Evolutionary conservation across 2,113 vertebrate species (phyloP).

Genomic region (Chaetorhynchus papuensis): DNA sequence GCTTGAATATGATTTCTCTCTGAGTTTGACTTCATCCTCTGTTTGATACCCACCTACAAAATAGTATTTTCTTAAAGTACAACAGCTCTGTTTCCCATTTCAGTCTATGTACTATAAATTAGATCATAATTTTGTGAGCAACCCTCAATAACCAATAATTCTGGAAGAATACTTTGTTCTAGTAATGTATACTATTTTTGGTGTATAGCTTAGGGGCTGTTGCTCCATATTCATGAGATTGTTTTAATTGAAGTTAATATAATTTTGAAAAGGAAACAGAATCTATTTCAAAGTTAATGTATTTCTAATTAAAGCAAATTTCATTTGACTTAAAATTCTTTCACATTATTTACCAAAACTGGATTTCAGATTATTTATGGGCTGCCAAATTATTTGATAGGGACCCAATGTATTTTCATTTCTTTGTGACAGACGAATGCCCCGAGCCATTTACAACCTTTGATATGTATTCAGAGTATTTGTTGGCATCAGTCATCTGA

Average conservation of each 20-base stretch:
- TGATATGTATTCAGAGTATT: neutral
- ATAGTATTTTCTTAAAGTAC: neutral
- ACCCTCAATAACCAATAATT: neutral
- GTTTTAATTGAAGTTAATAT: neutral
- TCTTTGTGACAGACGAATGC: neutral
- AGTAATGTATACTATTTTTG: neutral
- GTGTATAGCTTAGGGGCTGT: neutral
- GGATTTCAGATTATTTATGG: conserved; percentile 12
- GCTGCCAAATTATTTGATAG: neutral
- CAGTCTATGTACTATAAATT: neutral
- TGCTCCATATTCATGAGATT: neutral
- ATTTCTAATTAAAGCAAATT: conserved; percentile 18
- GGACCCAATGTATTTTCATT: neutral
- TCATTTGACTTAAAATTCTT: neutral
- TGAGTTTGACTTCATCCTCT: neutral
- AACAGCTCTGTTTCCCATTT: neutral
- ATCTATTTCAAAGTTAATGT: neutral
- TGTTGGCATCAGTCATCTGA: neutral
- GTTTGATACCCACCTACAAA: neutral
- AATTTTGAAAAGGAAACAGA: neutral
- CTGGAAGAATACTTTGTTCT: neutral
- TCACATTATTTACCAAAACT: conserved; percentile 4
- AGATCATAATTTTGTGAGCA: neutral
- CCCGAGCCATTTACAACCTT: conserved; percentile 5
- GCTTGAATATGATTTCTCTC: neutral